Evolutionary conservation across 2,797 vertebrate species (phyloP).

Genomic region (Chaetophractus vellerosus): DNA sequence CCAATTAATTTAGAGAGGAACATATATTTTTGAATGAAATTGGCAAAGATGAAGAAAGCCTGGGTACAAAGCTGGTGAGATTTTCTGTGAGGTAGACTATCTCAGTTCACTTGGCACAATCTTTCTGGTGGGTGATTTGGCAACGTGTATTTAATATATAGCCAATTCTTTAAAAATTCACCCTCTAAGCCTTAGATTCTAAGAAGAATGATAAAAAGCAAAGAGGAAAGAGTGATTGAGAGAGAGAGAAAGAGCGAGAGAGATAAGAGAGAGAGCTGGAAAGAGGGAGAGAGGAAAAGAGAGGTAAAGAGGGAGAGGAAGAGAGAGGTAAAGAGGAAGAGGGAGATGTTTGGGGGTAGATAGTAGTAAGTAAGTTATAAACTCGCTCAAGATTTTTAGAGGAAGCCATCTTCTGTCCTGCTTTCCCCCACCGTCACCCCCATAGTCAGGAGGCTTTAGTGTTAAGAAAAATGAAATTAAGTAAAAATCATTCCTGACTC

Average conservation of each 20-base stretch:
- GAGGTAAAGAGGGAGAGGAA: too few species aligned
- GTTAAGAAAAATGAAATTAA: conserved; percentile 52
- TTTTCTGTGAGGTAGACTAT: background rate
- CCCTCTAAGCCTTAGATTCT: background rate
- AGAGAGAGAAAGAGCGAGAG: background rate
- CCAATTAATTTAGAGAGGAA: background rate
- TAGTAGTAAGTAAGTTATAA: conserved; percentile 1
- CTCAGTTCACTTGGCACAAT: background rate
- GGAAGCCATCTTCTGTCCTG: background rate
- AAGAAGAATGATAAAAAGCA: background rate
- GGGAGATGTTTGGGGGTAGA: background rate
- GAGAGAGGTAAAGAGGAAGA: background rate
- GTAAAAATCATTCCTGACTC: background rate
- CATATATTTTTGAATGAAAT: background rate
- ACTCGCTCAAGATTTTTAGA: background rate
- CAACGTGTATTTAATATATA: background rate
- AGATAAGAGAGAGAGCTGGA: too few species aligned
- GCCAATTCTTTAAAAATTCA: conserved; percentile 1
- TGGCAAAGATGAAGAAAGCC: background rate
- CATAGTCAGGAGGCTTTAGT: background rate
- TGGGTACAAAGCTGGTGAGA: background rate
- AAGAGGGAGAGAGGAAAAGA: background rate
- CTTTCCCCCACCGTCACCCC: background rate
- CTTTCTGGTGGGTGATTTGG: background rate
- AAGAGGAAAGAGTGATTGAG: background rate